Evolutionary conservation across 2,888 invertebrate species (phyloP).

Genomic region (Tachina fera): DNA sequence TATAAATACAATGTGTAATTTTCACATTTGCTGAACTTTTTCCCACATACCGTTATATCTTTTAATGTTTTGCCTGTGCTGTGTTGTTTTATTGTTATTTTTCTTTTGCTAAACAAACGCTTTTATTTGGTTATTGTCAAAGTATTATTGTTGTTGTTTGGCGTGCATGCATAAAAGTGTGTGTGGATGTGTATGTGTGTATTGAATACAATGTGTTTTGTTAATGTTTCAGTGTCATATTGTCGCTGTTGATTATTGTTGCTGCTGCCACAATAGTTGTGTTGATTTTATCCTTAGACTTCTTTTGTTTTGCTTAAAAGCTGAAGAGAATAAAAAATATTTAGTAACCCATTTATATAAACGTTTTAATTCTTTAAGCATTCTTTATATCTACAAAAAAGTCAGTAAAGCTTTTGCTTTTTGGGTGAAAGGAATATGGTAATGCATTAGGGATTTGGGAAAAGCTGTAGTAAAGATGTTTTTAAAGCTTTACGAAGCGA

Average conservation of each 20-base stretch:
- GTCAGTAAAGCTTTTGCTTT: constrained; percentile 10
- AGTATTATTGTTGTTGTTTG: constrained; percentile 17
- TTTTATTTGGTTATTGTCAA: constrained; percentile 43
- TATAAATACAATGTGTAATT: not conserved
- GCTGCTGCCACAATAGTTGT: constrained; percentile 28
- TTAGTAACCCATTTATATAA: constrained; percentile 44
- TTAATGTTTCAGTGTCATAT: not conserved
- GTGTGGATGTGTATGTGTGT: too few relatives aligned
- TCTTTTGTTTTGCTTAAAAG: constrained; percentile 44
- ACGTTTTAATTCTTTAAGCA: constrained; percentile 47
- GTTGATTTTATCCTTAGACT: not conserved
- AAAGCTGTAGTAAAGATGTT: not conserved
- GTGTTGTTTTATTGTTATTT: constrained; percentile 17
- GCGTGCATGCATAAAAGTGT: not conserved
- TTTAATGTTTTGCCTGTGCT: constrained; percentile 9
- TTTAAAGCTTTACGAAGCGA: not conserved
- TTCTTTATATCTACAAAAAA: constrained; percentile 13
- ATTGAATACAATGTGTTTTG: not conserved
- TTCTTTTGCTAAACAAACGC: constrained; percentile 27
- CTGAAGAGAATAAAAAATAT: not conserved
- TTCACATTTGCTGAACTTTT: constrained; percentile 32
- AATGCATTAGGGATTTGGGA: constrained; percentile 14
- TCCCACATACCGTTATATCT: not conserved
- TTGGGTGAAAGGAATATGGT: not conserved
- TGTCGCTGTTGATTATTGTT: constrained; percentile 13